phyloP scores from a whole-genome alignment of 2,888 invertebrate species.

The Aporophyla nigra region DNA sequence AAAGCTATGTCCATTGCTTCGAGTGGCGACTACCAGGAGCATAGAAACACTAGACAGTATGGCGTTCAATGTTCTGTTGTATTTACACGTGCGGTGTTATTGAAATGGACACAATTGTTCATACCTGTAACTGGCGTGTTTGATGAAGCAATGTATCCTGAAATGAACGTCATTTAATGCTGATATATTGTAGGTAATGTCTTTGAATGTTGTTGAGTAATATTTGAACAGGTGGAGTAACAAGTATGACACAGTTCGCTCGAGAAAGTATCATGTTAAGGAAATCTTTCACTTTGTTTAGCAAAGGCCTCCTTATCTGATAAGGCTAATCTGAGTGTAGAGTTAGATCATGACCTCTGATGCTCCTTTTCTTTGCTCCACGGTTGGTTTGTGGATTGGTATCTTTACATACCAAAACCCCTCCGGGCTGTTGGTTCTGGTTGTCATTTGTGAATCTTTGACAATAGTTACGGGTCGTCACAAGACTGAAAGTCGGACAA shows the following conservation, averaged over 20 bases:
- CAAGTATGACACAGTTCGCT: too few relatives aligned
- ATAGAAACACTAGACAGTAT: background rate
- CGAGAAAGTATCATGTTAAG: background rate
- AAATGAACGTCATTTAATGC: constrained; percentile 8
- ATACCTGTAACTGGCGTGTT: constrained; percentile 16
- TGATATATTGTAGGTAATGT: background rate
- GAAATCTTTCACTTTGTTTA: background rate
- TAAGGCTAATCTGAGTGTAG: background rate
- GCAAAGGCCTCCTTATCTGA: background rate
- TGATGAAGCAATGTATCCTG: background rate
- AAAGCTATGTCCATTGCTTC: background rate
- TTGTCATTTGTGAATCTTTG: too few relatives aligned
- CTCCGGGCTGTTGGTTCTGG: too few relatives aligned
- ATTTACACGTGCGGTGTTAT: background rate
- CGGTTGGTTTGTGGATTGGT: too few relatives aligned
- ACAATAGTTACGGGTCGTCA: too few relatives aligned
- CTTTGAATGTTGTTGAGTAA: background rate
- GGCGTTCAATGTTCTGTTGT: background rate
- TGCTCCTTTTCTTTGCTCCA: too few relatives aligned
- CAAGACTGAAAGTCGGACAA: too few relatives aligned
- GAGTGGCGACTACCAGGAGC: constrained; percentile 3
- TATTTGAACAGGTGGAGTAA: too few relatives aligned
- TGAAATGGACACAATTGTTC: constrained; percentile 5
- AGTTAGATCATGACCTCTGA: background rate
- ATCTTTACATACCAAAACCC: too few relatives aligned